Percentiles rank a stretch among this genome's conserved stretches.
These are phyloP conservation scores for Rotaria magnacalcarata DNA, from an alignment of 2,888 invertebrate species.

Conservation along the genomic window DNA sequence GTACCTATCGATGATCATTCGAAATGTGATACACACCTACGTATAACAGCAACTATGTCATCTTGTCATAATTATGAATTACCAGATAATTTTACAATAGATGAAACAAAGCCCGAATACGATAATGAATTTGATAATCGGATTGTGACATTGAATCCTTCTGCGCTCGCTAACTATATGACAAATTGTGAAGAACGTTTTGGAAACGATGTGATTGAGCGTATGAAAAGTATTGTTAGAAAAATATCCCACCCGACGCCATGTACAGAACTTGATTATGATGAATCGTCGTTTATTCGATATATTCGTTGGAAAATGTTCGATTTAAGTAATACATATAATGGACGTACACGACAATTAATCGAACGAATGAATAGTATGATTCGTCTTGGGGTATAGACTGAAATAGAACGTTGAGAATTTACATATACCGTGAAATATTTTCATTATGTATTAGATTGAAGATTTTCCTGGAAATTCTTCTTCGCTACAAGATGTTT, in stretches of 20 bases:
- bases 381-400: background rate
- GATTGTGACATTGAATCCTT: background rate
- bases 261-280: constrained; percentile 20
- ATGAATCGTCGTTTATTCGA: constrained; percentile 26
- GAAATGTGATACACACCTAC: background rate
- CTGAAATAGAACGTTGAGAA: no score
- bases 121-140: background rate
- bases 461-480: background rate
- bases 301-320: constrained; percentile 34
- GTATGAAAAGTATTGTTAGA: background rate
- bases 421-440: background rate
- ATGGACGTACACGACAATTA: constrained; percentile 7
- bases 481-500: constrained; percentile 2
- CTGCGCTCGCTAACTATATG: constrained; percentile 10
- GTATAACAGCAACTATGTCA: background rate
- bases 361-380: constrained; percentile 23
- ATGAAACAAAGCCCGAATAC: background rate
- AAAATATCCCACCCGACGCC: background rate
- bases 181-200: constrained; percentile 31
- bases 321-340: constrained; percentile 15
- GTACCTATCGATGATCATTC: background rate
- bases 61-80: background rate
- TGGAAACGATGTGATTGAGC: background rate
- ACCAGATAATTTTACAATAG: constrained; percentile 11
- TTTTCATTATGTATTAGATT: background rate